Conservation (phyloP, 2,113 vertebrate species). For the Callopanchax toddi region DNA sequence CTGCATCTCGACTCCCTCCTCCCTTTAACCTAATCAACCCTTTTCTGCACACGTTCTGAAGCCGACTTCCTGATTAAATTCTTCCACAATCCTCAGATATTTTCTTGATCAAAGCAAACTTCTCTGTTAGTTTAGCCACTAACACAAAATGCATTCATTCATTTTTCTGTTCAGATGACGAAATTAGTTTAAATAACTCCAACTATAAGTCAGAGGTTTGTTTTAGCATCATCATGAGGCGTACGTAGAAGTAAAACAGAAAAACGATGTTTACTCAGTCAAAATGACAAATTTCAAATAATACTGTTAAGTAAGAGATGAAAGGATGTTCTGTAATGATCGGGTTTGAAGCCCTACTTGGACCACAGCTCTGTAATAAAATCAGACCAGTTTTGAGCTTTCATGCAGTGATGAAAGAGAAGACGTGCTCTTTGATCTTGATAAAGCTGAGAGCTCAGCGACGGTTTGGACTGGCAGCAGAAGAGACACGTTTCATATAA, state of each 20-base stretch:
- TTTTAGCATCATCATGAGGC: slow-evolving; percentile 24
- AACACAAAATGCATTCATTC: slow-evolving; percentile 53
- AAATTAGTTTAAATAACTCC: slow-evolving; percentile 43
- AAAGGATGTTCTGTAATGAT: slow-evolving; percentile 54
- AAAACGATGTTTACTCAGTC: slow-evolving; percentile 31
- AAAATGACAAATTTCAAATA: slow-evolving; percentile 52
- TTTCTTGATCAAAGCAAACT: slow-evolving; percentile 72
- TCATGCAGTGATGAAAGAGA: slow-evolving; percentile 40
- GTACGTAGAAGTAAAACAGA: slow-evolving; percentile 22
- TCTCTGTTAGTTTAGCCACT: slow-evolving; percentile 66
- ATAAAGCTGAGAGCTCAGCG: slow-evolving; percentile 6
- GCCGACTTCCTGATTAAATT: slow-evolving; percentile 70
- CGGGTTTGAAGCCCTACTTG: slow-evolving; percentile 18
- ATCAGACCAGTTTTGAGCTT: slow-evolving; percentile 28
- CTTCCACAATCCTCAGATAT: slow-evolving; percentile 60
- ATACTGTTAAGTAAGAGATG: slow-evolving; percentile 35
- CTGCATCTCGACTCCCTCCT: slow-evolving; percentile 13
- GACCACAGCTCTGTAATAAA: slow-evolving; percentile 34
- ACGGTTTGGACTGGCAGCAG: neutral
- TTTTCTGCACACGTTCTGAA: slow-evolving; percentile 42
- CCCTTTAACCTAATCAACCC: slow-evolving; percentile 51
- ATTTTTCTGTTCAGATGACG: slow-evolving; percentile 50
- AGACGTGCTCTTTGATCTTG: slow-evolving; percentile 42
- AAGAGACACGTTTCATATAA: slow-evolving; percentile 5
- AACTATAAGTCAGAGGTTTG: slow-evolving; percentile 35